Evolutionary conservation across 2,888 invertebrate species (phyloP).

Genomic region (Xylota segnis): DNA sequence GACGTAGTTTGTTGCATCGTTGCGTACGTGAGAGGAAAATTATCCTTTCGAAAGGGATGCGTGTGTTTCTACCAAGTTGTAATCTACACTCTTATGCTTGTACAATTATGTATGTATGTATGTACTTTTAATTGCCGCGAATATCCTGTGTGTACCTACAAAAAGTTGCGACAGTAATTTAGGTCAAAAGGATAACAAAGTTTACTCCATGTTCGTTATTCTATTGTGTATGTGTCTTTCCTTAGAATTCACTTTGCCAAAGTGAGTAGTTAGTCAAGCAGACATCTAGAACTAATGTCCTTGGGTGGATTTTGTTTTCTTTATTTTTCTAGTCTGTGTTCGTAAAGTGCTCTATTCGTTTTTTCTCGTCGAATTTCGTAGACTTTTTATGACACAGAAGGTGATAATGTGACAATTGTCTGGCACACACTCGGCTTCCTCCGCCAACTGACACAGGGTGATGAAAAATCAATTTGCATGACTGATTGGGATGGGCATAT

Average conservation of each 20-base stretch:
- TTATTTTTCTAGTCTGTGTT: background rate
- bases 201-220: constrained; percentile 3
- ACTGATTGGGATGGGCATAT: constrained; percentile 33
- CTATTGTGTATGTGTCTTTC: background rate
- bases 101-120: background rate
- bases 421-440: constrained; percentile 6
- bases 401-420: constrained; percentile 44
- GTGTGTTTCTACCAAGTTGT: background rate
- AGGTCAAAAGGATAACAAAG: constrained; percentile 44
- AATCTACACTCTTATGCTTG: constrained; percentile 16
- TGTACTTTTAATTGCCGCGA: constrained; percentile 13
- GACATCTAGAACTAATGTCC: constrained; percentile 2
- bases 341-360: background rate
- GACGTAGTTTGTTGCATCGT: constrained; percentile 42
- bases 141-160: background rate
- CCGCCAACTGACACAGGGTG: background rate
- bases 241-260: background rate
- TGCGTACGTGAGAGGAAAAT: constrained; percentile 16
- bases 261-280: constrained; percentile 17
- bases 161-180: constrained; percentile 13
- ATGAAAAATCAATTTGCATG: constrained; percentile 65
- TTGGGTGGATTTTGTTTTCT: constrained; percentile 18
- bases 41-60: constrained; percentile 17
- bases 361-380: background rate
- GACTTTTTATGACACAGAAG: background rate